These are phyloP conservation scores for Chloroceryle amazona DNA, from an alignment of 2,797 vertebrate species.

Conservation along the genomic window DNA sequence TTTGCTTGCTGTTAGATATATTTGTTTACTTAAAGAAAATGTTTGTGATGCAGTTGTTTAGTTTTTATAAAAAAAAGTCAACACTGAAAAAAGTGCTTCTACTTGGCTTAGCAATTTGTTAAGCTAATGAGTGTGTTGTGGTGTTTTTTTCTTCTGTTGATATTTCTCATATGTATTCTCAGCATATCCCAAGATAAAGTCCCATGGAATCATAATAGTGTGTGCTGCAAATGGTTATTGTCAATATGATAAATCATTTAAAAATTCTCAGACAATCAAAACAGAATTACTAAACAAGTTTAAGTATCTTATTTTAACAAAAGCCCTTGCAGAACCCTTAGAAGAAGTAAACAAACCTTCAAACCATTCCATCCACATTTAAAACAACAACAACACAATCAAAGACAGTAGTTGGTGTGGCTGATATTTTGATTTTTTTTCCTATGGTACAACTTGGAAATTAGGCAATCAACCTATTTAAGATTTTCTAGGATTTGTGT, in stretches of 20 bases:
- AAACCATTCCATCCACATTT: neutral
- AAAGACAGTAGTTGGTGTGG: neutral
- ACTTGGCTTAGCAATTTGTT: constrained; percentile 1
- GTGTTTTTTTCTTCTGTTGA: neutral
- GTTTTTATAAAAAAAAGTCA: neutral
- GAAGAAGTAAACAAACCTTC: constrained; percentile 12
- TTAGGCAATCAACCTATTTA: neutral
- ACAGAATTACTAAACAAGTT: constrained; percentile 43
- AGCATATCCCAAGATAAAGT: neutral
- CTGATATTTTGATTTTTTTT: neutral
- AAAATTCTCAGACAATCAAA: constrained; percentile 37
- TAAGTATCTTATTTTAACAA: constrained; percentile 29
- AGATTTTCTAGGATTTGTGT: neutral
- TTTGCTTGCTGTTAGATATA: neutral
- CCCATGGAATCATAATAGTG: neutral
- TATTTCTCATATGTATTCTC: constrained; percentile 40
- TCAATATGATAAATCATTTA: constrained; percentile 64
- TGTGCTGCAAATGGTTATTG: constrained; percentile 55
- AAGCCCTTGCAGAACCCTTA: neutral
- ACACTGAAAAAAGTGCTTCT: neutral
- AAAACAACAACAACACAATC: neutral
- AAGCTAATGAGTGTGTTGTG: neutral
- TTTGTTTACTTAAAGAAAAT: neutral
- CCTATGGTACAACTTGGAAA: neutral
- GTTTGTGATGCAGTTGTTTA: neutral